Conservation (phyloP, 1,140 invertebrate genomes). For the Drosophila nigromelanica region DNA sequence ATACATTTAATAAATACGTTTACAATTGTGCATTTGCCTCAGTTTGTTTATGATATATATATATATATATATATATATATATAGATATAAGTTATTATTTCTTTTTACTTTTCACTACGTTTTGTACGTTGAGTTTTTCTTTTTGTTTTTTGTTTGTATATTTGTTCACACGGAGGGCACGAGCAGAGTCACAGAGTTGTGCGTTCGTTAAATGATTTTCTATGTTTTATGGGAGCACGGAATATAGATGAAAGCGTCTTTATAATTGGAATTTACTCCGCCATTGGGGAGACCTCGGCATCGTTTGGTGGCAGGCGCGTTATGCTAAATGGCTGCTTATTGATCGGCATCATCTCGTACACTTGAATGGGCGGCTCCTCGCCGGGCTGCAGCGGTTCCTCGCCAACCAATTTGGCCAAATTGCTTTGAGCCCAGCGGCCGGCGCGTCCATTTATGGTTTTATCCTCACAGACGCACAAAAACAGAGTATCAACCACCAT, state of each 20-base stretch:
- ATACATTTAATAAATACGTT: constrained; percentile 66
- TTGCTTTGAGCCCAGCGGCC: constrained; percentile 88
- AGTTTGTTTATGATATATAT: constrained; percentile 50
- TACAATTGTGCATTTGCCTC: constrained; percentile 57
- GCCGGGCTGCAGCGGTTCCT: constrained; percentile 81
- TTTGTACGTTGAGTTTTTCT: constrained; percentile 42
- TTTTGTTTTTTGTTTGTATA: no score
- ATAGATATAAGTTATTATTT: constrained; percentile 39
- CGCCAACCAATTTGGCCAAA: constrained; percentile 86
- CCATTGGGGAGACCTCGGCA: constrained; percentile 67
- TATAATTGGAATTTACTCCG: constrained; percentile 39
- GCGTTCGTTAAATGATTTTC: constrained; percentile 45
- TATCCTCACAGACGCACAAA: constrained; percentile 96
- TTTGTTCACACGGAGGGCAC: constrained; percentile 35
- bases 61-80: constrained; percentile 36
- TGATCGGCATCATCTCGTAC: constrained; percentile 83
- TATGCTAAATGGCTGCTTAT: constrained; percentile 82
- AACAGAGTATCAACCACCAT: constrained; percentile 98
- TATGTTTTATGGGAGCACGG: constrained; percentile 14
- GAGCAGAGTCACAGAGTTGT: constrained; percentile 43
- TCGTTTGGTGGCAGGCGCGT: constrained; percentile 61
- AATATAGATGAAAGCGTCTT: constrained; percentile 20
- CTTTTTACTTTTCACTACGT: constrained; percentile 4
- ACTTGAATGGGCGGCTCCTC: constrained; percentile 80
- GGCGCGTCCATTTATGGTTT: constrained; percentile 86